Evolutionary conservation across 2,113 vertebrate species (phyloP).

Genomic region (Egretta garzetta): DNA sequence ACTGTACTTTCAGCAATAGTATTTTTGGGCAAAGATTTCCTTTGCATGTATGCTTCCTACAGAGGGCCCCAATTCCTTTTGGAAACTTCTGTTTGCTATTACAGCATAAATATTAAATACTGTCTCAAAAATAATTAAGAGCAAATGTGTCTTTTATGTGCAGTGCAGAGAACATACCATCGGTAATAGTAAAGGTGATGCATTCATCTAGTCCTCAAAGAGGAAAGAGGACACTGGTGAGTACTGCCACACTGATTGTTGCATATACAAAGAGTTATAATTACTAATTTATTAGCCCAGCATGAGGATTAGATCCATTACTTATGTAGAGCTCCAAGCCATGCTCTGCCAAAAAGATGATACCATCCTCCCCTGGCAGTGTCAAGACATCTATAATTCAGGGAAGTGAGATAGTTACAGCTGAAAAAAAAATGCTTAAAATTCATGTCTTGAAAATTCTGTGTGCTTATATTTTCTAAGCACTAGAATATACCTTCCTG

Average conservation of each 20-base stretch:
- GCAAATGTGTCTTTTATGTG: background rate
- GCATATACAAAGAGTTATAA: background rate
- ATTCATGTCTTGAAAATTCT: background rate
- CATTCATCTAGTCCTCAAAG: background rate
- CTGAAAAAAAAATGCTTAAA: background rate
- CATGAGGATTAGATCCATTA: slow-evolving; percentile 17
- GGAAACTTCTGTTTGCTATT: slow-evolving; percentile 12
- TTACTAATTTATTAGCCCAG: slow-evolving; percentile 54
- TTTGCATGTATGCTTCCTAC: background rate
- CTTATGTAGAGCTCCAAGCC: slow-evolving; percentile 27
- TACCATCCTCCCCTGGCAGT: background rate
- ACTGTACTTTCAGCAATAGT: background rate
- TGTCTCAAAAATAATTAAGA: background rate
- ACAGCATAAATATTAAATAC: background rate
- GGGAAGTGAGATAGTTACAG: background rate
- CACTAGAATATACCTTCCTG: background rate
- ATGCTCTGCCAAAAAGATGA: slow-evolving; percentile 49
- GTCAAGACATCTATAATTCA: slow-evolving; percentile 33
- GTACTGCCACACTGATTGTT: slow-evolving; percentile 24
- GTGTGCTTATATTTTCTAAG: background rate
- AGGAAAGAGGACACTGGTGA: slow-evolving; percentile 7
- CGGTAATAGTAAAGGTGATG: background rate
- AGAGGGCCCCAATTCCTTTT: background rate
- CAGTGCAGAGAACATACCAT: background rate
- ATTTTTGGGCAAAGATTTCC: background rate